Conservation (phyloP, 2,888 invertebrate genomes). For the Parnassius mnemosyne region DNA sequence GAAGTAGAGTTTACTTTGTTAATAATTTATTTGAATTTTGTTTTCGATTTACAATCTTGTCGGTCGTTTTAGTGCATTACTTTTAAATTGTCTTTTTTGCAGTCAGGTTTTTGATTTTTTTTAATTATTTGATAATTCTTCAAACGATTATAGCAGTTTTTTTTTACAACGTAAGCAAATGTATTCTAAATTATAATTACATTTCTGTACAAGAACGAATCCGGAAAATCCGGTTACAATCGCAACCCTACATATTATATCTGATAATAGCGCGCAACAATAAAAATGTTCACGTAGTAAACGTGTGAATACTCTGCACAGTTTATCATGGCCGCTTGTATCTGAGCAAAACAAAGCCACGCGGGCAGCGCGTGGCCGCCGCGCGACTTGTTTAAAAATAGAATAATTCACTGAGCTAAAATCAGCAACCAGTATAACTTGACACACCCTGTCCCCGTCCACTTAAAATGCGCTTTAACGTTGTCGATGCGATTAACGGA, state of each 20-base stretch:
- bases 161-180: too few species aligned
- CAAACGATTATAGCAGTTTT: too few species aligned
- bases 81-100: too few species aligned
- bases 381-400: conserved; percentile 63
- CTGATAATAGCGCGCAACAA: conserved; percentile 48
- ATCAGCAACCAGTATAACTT: conserved; percentile 43
- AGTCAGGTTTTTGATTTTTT: too few species aligned
- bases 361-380: conserved; percentile 64
- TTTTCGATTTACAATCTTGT: too few species aligned
- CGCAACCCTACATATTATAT: conserved; percentile 54
- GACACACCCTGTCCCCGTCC: conserved; percentile 39
- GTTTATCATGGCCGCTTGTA: conserved; percentile 45
- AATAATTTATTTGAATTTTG: too few species aligned
- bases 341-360: conserved; percentile 74
- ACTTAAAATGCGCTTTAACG: conserved; percentile 26
- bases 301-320: conserved; percentile 51
- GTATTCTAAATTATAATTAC: background rate
- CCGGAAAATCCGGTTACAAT: conserved; percentile 4
- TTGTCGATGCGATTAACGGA: conserved; percentile 28
- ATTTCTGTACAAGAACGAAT: background rate
- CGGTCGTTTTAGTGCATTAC: too few species aligned
- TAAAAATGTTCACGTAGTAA: conserved; percentile 59
- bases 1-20: too few species aligned
- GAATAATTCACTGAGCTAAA: conserved; percentile 52
- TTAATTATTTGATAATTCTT: too few species aligned